A percentile compares a stretch with the other conserved stretches of the same genome.
phyloP scores from a whole-genome alignment of 2,113 vertebrate genomes.

The Archocentrus centrarchus region DNA sequence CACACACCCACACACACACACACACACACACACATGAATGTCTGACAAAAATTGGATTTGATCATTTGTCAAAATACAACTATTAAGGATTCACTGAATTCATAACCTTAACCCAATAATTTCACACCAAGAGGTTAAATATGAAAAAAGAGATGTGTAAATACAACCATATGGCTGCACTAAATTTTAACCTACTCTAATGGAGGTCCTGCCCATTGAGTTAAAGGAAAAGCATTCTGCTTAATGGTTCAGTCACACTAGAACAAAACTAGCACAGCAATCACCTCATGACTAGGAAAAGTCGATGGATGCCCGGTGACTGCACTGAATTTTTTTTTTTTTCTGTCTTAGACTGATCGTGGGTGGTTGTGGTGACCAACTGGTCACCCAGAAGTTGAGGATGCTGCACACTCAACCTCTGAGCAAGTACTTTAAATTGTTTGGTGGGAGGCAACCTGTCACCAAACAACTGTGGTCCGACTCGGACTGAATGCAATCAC shows the following conservation, averaged over 20 bases:
- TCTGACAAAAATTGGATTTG: not conserved
- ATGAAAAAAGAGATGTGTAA: not conserved
- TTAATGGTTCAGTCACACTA: not conserved
- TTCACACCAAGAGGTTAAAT: not conserved
- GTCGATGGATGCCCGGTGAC: not conserved
- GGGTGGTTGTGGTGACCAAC: not conserved
- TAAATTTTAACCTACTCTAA: slow-evolving; percentile 28
- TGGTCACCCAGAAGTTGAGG: not conserved
- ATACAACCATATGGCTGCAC: slow-evolving; percentile 26
- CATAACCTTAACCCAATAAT: not conserved
- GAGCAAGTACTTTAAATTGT: too few relatives aligned
- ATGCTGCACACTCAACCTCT: not conserved
- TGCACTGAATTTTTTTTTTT: not conserved
- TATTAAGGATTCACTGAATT: not conserved
- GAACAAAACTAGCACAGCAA: not conserved
- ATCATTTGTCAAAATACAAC: not conserved
- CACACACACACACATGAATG: not conserved
- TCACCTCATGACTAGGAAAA: not conserved
- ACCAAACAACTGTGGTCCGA: too few relatives aligned
- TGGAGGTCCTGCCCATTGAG: slow-evolving; percentile 11
- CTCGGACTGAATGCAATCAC: too few relatives aligned
- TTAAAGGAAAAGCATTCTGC: slow-evolving; percentile 5
- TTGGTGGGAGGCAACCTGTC: too few relatives aligned
- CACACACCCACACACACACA: slow-evolving; percentile 30
- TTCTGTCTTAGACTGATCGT: not conserved